These are phyloP conservation scores for Artemia sinica DNA, from an alignment of 2,888 invertebrate species.

Conservation along the genomic window DNA sequence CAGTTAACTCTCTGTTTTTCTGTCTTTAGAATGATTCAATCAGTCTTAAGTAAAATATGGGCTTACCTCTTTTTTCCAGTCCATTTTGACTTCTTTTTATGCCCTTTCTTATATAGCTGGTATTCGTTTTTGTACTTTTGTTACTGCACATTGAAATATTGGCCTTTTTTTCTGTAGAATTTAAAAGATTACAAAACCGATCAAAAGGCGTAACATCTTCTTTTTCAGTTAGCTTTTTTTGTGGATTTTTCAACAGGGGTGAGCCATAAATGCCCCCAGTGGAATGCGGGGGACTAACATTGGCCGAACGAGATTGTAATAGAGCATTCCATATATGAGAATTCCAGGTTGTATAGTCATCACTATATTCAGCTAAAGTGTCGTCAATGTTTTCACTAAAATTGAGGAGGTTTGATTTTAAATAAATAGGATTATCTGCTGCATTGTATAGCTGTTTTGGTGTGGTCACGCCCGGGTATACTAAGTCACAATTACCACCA, in stretches of 20 bases:
- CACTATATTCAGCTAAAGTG: neutral
- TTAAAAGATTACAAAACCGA: neutral
- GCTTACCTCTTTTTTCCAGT: neutral
- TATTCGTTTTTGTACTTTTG: neutral
- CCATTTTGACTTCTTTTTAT: neutral
- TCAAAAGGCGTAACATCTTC: too few species aligned
- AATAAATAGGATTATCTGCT: neutral
- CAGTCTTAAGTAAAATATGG: too few species aligned
- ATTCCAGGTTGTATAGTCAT: constrained; percentile 4
- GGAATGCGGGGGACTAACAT: neutral
- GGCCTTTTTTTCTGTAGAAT: neutral
- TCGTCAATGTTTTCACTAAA: constrained; percentile 1
- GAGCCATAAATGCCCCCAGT: neutral
- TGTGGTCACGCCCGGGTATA: neutral
- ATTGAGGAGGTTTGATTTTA: neutral
- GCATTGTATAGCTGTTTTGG: neutral
- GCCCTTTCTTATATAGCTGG: neutral
- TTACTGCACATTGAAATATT: constrained; percentile 6
- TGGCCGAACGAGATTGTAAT: neutral
- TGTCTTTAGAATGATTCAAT: too few species aligned
- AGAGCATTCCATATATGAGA: constrained; percentile 14
- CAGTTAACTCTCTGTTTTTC: too few species aligned
- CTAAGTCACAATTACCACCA: neutral
- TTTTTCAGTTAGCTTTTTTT: neutral
- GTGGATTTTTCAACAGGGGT: neutral